These are phyloP conservation scores for Sterrhoptilus dennistouni DNA, from an alignment of 2,113 vertebrate species.

Conservation along the genomic window DNA sequence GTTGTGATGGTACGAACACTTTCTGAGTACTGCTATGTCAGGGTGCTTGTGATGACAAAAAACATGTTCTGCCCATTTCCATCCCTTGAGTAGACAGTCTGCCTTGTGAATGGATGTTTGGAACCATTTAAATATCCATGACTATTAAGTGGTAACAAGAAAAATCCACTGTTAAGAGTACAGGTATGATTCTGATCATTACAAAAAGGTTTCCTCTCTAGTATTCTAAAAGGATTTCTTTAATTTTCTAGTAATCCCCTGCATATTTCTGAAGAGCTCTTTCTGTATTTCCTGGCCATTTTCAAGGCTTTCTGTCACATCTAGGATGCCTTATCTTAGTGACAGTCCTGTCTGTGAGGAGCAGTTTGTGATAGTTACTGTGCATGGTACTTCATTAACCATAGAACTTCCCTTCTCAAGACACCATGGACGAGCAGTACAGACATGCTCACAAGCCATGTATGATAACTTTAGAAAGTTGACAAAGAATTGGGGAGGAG, in stretches of 20 bases:
- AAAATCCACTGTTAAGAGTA: background rate
- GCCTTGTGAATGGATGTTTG: background rate
- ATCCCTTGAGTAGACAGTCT: background rate
- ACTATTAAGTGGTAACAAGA: background rate
- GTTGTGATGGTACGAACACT: background rate
- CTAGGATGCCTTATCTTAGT: background rate
- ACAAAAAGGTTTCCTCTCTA: background rate
- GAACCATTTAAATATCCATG: background rate
- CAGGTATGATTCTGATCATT: background rate
- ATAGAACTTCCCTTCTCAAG: background rate
- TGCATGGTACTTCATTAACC: background rate
- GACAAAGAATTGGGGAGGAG: background rate
- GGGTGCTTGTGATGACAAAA: background rate
- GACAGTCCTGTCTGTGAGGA: background rate
- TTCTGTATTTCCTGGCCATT: background rate
- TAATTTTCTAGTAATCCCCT: background rate
- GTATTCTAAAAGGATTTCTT: background rate
- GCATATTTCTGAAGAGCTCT: background rate
- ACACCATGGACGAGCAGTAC: accelerated
- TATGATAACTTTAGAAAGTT: background rate
- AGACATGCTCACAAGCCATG: background rate
- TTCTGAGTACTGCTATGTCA: background rate
- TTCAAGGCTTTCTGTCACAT: background rate
- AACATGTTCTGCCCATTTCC: background rate
- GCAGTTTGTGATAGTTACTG: background rate